Evolutionary conservation across 2,797 vertebrate species (phyloP), one percentile per base, ranked within the genome.

Genomic region (Mallotus villosus): DNA sequence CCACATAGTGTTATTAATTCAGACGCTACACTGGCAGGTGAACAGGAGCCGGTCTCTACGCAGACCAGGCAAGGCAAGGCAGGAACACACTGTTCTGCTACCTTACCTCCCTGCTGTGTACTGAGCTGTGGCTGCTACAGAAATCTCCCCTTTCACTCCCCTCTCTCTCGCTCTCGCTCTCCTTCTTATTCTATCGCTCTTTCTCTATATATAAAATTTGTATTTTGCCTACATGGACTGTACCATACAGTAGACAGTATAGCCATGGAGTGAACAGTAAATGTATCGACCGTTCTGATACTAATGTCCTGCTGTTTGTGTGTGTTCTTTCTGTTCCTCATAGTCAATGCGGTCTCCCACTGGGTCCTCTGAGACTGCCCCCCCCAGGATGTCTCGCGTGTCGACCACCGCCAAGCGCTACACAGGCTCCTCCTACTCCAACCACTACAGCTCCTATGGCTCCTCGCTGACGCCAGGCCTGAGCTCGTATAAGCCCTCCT

Each of bases 391-490:
- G 97, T 98, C 97, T 88, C 97, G 96, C 73, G 92, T 96, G 77
- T 97, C 96, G 84, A 96, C 97, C 87, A 96, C 95, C 63, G 92
- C 97, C 91, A 98, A 97, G 92, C 95, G 95, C 58, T 96, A 96
- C 41, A 75, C 91, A 6, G 95, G 96, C 89, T 83, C 91, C 79
- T 92, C 95, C 85, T 97, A 95, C 83, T 90, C 90, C 91, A 96
- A 94, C 29, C 89, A 94, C 89, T 99, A 96, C 91, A 92, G 91
- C 88, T 94, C 94, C 70, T 97, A 96, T 82, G 80, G 89, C 87
- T 92, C 94, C 74, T 94, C 96, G 92, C 2, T 79, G 51, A 55
- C 51, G 19, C 51, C 51, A n/a, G 51, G 51, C 64, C 75, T 94
- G 93, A 71, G 83, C 76, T 87, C 90, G 72, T 95, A 97, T 81